Evolutionary conservation across 2,113 vertebrate genomes (phyloP).

Genomic region (Drymodes brunneopygia): DNA sequence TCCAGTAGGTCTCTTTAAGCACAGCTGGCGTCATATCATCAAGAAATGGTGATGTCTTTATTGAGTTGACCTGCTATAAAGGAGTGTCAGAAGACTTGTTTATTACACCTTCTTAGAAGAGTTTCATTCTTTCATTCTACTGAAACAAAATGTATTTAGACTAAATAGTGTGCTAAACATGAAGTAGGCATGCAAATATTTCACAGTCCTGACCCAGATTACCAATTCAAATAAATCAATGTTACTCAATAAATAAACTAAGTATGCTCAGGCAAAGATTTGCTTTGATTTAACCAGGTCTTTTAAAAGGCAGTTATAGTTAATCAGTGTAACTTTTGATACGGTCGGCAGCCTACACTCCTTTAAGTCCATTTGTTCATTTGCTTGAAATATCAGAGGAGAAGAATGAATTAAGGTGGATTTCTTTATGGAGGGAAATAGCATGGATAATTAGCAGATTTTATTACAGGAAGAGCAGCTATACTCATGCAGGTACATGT

Average conservation of each 20-base stretch:
- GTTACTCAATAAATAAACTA: slow-evolving; percentile 12
- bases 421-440: background rate
- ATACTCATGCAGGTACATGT: slow-evolving; percentile 14
- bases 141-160: slow-evolving; percentile 1
- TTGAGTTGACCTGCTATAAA: slow-evolving; percentile 23
- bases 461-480: background rate
- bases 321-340: background rate
- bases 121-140: background rate
- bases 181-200: slow-evolving; percentile 8
- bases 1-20: background rate
- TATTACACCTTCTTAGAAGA: slow-evolving; percentile 31
- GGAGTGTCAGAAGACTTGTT: slow-evolving; percentile 17
- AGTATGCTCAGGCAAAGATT: background rate
- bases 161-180: slow-evolving; percentile 5
- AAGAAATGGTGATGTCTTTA: slow-evolving; percentile 3
- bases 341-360: background rate
- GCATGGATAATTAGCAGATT: background rate
- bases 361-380: background rate
- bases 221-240: background rate
- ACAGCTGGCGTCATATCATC: background rate
- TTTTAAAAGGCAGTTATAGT: background rate
- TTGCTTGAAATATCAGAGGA: background rate
- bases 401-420: background rate
- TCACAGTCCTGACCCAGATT: background rate
- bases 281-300: background rate